Evolutionary conservation across 2,113 vertebrate genomes (phyloP).

Genomic region (Genyomyrus donnyi): DNA sequence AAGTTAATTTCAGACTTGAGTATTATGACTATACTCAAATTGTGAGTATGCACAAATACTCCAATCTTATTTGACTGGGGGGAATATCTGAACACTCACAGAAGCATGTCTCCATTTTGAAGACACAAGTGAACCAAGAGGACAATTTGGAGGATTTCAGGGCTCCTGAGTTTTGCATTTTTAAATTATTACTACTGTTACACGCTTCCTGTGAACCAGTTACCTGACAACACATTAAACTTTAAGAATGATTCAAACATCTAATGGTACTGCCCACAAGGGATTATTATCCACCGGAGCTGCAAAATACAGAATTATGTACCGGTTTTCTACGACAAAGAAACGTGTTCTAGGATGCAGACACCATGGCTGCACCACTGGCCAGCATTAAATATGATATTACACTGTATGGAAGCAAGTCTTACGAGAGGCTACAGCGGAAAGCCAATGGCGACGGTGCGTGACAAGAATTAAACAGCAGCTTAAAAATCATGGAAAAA

Average conservation of each 20-base stretch:
- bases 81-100: background rate
- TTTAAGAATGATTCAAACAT: background rate
- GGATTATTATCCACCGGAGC: background rate
- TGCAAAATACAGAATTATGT: background rate
- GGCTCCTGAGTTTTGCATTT: background rate
- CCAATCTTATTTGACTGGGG: background rate
- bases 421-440: background rate
- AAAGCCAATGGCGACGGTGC: background rate
- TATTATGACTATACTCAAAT: background rate
- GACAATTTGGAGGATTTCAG: background rate
- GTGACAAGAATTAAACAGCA: background rate
- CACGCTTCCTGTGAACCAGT: background rate
- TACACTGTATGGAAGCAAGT: background rate
- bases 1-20: background rate
- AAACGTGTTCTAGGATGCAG: background rate
- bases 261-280: background rate
- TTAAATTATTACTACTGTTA: background rate
- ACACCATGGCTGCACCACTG: background rate
- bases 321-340: too few species aligned
- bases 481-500: background rate
- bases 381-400: background rate
- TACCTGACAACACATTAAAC: background rate
- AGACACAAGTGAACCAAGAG: background rate
- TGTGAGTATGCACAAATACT: background rate
- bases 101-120: background rate